Evolutionary conservation across 2,888 invertebrate genomes (phyloP).

Genomic region (Pammene fasciana): DNA sequence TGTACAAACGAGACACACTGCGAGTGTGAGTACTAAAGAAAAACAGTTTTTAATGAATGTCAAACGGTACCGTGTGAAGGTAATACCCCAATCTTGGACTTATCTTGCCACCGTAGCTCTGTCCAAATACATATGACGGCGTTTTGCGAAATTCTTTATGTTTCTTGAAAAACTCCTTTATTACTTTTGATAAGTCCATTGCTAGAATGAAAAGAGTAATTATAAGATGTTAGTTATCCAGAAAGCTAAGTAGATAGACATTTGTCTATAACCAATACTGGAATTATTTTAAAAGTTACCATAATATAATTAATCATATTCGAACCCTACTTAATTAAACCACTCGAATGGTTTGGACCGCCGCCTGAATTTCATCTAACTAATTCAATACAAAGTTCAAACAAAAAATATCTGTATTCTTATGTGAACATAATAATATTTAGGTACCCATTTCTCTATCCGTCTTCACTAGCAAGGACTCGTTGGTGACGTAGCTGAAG

Average conservation of each 20-base stretch:
- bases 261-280: no score
- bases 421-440: background rate
- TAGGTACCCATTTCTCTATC: constrained; percentile 65
- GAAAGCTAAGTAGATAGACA: no score
- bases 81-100: constrained; percentile 78
- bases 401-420: no score
- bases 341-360: no score
- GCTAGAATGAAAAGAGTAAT: constrained; percentile 67
- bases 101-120: constrained; percentile 97
- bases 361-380: no score
- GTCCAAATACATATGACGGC: constrained; percentile 92
- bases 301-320: no score
- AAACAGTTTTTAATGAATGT: background rate
- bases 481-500: constrained; percentile 88
- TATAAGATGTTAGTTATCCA: background rate
- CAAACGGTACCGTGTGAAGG: constrained; percentile 64
- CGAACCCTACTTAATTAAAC: no score
- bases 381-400: no score
- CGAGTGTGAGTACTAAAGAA: background rate
- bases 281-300: no score
- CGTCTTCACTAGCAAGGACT: constrained; percentile 61
- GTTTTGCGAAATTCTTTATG: constrained; percentile 88
- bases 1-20: background rate
- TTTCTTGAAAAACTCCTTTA: constrained; percentile 86
- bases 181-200: constrained; percentile 87